These are phyloP conservation scores for Gorsachius magnificus DNA, from an alignment of 2,797 vertebrate species.

Conservation along the genomic window DNA sequence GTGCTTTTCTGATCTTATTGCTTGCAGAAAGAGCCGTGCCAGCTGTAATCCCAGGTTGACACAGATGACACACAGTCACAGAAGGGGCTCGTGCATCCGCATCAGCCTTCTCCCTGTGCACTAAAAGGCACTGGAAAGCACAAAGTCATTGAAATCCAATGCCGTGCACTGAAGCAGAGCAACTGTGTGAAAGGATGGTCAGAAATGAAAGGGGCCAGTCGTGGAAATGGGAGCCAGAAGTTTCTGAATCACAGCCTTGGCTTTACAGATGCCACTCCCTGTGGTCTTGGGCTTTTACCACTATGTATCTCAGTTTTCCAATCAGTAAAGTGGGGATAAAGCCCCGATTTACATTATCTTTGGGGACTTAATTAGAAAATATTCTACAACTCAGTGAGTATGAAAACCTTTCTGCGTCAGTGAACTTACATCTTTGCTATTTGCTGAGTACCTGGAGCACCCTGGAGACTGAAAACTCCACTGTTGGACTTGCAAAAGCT, in stretches of 20 bases:
- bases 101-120: not conserved
- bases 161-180: not conserved
- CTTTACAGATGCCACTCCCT: not conserved
- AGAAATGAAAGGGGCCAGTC: not conserved
- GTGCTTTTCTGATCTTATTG: conserved; percentile 44
- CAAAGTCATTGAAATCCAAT: not conserved
- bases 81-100: not conserved
- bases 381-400: not conserved
- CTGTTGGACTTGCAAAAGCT: not conserved
- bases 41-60: conserved; percentile 43
- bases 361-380: not conserved
- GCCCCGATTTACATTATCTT: not conserved
- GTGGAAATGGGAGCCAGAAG: not conserved
- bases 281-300: not conserved
- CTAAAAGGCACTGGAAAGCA: not conserved
- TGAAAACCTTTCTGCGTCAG: not conserved
- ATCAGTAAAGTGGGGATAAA: not conserved
- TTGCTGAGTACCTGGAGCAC: not conserved
- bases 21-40: conserved; percentile 40
- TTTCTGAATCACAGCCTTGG: not conserved
- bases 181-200: not conserved
- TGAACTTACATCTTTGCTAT: not conserved
- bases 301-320: not conserved
- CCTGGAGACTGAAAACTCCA: not conserved
- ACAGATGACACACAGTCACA: conserved; percentile 12